Conservation (phyloP, 1,140 invertebrate genomes). For the Macrobrachium rosenbergii region DNA sequence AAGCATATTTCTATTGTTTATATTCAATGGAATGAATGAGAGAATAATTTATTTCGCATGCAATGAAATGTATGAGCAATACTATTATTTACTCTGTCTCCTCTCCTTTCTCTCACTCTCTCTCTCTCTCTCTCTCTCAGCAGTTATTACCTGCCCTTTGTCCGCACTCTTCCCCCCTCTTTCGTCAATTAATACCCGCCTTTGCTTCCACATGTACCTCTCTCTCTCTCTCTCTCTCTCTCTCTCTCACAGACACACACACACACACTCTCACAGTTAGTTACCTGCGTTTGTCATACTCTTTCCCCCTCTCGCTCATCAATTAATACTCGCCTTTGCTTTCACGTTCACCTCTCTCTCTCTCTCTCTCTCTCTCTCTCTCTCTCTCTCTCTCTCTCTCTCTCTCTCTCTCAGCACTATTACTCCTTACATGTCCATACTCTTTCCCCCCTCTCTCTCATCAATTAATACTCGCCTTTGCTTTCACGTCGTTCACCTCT, state of each 20-base stretch:
- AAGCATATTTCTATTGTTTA: too few species aligned
- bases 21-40: too few species aligned
- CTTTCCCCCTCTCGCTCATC: too few species aligned
- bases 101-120: background rate
- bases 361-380: constrained; percentile 14
- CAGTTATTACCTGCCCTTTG: too few species aligned
- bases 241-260: too few species aligned
- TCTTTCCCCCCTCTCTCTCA: background rate
- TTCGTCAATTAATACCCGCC: background rate
- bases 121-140: background rate
- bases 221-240: too few species aligned
- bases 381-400: background rate
- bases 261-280: too few species aligned
- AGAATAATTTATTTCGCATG: background rate
- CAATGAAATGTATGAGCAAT: background rate
- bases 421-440: too few species aligned
- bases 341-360: background rate
- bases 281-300: too few species aligned
- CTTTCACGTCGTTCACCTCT: background rate
- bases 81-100: background rate
- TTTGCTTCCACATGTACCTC: too few species aligned
- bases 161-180: background rate
- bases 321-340: too few species aligned
- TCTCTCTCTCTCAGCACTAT: background rate
- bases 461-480: too few species aligned